Base-by-base conservation (phyloP, 1,140 invertebrate genomes). In the Drosophila suzukii region DNA sequence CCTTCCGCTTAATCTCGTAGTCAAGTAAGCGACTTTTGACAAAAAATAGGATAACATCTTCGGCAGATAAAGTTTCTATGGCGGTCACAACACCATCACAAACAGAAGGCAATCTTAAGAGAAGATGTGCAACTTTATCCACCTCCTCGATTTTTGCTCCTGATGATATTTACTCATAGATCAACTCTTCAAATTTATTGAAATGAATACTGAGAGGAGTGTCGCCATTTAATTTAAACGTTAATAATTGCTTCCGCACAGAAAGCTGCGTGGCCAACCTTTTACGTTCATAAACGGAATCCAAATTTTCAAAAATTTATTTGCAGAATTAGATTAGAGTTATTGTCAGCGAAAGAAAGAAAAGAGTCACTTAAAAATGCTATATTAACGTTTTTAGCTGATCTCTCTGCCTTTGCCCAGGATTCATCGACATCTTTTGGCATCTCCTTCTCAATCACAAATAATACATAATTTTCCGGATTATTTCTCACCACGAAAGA, bases 241-340 rank as follows among this genome's bases (percentile, higher is more conserved):
- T n/a, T n/a, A n/a, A n/a, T n/a, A n/a, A n/a, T n/a, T n/a, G n/a
- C n/a, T n/a, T n/a, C n/a, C n/a, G n/a, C n/a, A n/a, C n/a, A n/a
- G n/a, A n/a, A n/a, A n/a, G n/a, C n/a, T n/a, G 91, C 3, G 84
- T 92, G 12, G 92, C 91, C 30, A 91, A 55, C 77, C 90, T 93
- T 84, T 92, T 91, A 17, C 92, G 59, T 59, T 93, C 90, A 55
- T 92, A 93, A 1, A 93, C 55, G 7, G 54, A 56, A 74, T 93
- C 91, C 46, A 93, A 76, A 44, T 75, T 89, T 54, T 74, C 47
- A 27, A 93, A 76, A 67, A 93, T 92, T 34, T 91, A 51, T 59
- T 71, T 81, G 91, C 86, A 5, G 81, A n/a, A n/a, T n/a, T n/a
- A n/a, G n/a, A n/a, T n/a, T 85, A 24, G 38, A 46, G 24, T 81